Percentiles rank a stretch among this genome's conserved stretches.
phyloP scores from a whole-genome alignment of 2,888 invertebrate species.

The Adineta ricciae region DNA sequence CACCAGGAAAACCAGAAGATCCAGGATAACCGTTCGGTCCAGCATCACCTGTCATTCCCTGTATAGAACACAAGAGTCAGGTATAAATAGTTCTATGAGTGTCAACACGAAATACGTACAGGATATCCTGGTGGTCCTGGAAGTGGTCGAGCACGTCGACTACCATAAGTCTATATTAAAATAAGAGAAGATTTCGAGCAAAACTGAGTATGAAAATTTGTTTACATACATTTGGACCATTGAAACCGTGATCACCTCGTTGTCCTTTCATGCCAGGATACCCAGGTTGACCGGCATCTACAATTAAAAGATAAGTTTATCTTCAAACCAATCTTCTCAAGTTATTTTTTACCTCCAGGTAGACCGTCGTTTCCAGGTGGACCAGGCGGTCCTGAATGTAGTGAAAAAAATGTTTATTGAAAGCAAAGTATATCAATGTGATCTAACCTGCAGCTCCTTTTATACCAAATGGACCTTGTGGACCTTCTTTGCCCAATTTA shows the following conservation, averaged over 20 bases:
- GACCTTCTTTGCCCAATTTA: slow-evolving; percentile 15
- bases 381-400: background rate
- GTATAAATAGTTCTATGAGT: background rate
- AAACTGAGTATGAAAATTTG: background rate
- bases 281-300: background rate
- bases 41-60: slow-evolving; percentile 17
- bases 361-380: slow-evolving; percentile 21
- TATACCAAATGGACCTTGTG: slow-evolving; percentile 22
- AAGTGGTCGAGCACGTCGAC: background rate
- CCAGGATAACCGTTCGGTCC: slow-evolving; percentile 27
- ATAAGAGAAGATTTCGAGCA: background rate
- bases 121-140: slow-evolving; percentile 10
- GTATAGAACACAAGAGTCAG: background rate
- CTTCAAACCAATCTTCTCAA: too few species aligned
- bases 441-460: slow-evolving; percentile 4
- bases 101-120: background rate
- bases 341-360: background rate
- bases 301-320: too few species aligned
- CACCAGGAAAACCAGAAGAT: slow-evolving; percentile 4
- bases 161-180: background rate
- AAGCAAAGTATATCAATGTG: too few species aligned
- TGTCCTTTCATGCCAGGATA: background rate
- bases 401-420: too few species aligned
- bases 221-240: slow-evolving; percentile 23
- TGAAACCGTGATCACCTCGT: slow-evolving; percentile 23